Conservation (phyloP, 2,888 invertebrate genomes). For the Cinara cedri region DNA sequence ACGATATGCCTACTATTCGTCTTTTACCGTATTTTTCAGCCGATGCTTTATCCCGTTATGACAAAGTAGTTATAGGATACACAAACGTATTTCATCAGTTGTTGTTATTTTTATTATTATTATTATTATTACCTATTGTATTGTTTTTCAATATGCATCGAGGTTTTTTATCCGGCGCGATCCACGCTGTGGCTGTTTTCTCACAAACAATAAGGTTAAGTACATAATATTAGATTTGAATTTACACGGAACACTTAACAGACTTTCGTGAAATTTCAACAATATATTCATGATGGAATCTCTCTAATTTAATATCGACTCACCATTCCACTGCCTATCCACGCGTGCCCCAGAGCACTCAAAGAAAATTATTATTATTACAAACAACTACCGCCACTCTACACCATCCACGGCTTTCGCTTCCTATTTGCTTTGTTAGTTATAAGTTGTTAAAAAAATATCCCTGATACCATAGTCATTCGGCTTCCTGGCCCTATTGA, state of each 20-base stretch:
- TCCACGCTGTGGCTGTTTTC: too few relatives aligned
- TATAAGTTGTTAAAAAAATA: conserved; percentile 44
- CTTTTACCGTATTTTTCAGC: too few relatives aligned
- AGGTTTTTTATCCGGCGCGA: too few relatives aligned
- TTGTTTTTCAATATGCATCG: too few relatives aligned
- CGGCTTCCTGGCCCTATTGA: too few relatives aligned
- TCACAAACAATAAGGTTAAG: too few relatives aligned
- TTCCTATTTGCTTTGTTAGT: conserved; percentile 42
- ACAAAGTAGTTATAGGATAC: too few relatives aligned
- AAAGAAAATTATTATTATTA: conserved; percentile 55
- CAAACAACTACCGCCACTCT: not conserved
- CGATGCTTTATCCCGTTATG: too few relatives aligned
- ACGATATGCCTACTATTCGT: too few relatives aligned
- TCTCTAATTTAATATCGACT: conserved; percentile 54
- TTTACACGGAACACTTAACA: conserved; percentile 36
- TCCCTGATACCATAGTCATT: not conserved
- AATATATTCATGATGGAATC: conserved; percentile 53
- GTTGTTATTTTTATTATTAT: too few relatives aligned
- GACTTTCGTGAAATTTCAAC: conserved; percentile 46
- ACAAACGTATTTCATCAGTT: too few relatives aligned
- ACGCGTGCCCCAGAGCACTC: conserved; percentile 45
- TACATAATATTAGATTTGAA: conserved; percentile 36
- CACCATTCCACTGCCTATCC: conserved; percentile 39
- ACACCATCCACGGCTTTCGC: conserved; percentile 4
- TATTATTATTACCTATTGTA: too few relatives aligned